Percentiles rank a stretch among this genome's conserved stretches.
Evolutionary conservation across 2,113 vertebrate genomes (phyloP).

Genomic region (Irena cyanogastra): DNA sequence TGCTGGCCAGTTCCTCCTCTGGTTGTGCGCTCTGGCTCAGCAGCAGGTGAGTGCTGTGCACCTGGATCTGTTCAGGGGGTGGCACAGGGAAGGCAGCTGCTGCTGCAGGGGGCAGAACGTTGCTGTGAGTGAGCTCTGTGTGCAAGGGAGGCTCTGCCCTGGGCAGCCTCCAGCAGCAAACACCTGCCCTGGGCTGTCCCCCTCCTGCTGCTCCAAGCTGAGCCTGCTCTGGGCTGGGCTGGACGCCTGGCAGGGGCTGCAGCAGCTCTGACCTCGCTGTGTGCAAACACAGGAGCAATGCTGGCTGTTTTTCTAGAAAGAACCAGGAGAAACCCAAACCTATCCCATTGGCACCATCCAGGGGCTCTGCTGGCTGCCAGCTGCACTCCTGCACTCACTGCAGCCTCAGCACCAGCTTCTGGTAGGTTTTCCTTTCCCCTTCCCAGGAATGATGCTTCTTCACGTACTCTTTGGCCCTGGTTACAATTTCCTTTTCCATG

Average conservation of each 20-base stretch:
- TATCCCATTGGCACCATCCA: background rate
- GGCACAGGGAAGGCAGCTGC: background rate
- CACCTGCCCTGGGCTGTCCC: background rate
- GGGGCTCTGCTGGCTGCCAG: background rate
- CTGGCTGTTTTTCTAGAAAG: background rate
- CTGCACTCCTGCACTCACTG: background rate
- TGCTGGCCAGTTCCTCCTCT: too few relatives aligned
- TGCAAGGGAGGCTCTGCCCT: background rate
- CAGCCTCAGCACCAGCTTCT: slow-evolving; percentile 74
- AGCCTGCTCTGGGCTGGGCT: background rate
- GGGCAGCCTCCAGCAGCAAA: background rate
- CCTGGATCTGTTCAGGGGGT: background rate
- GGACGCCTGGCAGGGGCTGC: background rate
- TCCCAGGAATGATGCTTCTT: slow-evolving; percentile 72
- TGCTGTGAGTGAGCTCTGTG: too few relatives aligned
- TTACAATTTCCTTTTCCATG: slow-evolving; percentile 71
- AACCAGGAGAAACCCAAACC: background rate
- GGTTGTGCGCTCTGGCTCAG: background rate
- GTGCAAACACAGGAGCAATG: background rate
- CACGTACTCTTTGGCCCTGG: slow-evolving; percentile 78
- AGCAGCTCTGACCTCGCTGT: background rate
- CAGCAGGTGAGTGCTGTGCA: background rate
- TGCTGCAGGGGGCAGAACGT: too few relatives aligned
- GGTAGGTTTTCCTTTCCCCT: slow-evolving; percentile 81
- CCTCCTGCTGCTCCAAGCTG: background rate